Evolutionary conservation across 2,888 invertebrate species (phyloP), one percentile per base, ranked within the genome.

Genomic region (Conistra vaccinii): DNA sequence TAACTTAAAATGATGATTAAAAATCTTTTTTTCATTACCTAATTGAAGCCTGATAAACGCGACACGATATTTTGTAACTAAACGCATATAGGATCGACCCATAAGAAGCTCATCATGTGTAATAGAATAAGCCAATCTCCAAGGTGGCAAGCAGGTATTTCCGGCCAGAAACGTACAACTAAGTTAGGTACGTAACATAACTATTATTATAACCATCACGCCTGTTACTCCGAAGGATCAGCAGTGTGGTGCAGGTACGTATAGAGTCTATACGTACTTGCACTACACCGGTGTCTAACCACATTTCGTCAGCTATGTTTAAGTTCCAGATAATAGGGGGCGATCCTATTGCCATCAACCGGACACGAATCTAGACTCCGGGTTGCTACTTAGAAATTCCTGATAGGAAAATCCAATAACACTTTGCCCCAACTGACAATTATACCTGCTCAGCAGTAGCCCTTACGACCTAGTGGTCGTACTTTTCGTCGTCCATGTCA

Each of bases 1-100:
- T 7, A n/a, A n/a, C n/a, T n/a, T n/a, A n/a, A n/a, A n/a, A 68
- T 29, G 42, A 53, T n/a, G 39, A 71, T 70, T 67, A 68, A 39
- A 7, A 53, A 26, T 35, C 0, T 35, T 68, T 58, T 53, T 51
- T 17, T 51, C 29, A n/a, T 51, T 60, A 20, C 26, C 10, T 26
- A 63, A 63, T 12, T 42, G 23, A 32, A 26, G 26, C 32, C 23
- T 32, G n/a, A n/a, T 53, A 29, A 17, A 35, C 17, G 23, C 29
- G n/a, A 35, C 5, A 26, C 26, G 20, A 53, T 53, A 10, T 26
- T 67, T 35, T 45, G 6, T 53, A 29, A 14, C 4, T 48, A 4
- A 29, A 29, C 45, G 14, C 23, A 14, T 45, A 14, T 32, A 14
- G 9, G 23, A 23, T 9, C 45, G 45, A 45, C 29, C 4, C 23